Conservation (phyloP, 2,113 vertebrate species). For the Sinosuthora webbiana region DNA sequence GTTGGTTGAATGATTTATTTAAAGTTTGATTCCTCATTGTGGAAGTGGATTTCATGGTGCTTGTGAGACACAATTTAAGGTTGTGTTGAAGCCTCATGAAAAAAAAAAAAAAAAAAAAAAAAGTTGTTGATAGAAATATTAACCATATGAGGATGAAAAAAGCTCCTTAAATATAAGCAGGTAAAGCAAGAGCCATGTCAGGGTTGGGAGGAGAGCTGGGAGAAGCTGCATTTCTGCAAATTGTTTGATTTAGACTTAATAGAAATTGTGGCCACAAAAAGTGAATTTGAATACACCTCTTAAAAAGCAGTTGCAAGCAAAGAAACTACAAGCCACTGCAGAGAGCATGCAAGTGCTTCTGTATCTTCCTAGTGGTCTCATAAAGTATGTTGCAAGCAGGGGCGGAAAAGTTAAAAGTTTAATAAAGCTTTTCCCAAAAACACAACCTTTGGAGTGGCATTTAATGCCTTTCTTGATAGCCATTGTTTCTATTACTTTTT, state of each 20-base stretch:
- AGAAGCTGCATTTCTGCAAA: neutral
- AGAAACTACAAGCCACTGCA: neutral
- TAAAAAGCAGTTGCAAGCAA: neutral
- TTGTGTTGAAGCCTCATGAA: neutral
- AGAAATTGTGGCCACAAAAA: neutral
- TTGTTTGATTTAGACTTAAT: neutral
- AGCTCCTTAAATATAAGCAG: neutral
- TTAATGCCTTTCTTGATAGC: neutral
- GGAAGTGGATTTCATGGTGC: neutral
- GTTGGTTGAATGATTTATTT: neutral
- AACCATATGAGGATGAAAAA: neutral
- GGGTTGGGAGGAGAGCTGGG: neutral
- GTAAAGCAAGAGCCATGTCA: neutral
- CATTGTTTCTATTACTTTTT: neutral
- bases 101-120: neutral
- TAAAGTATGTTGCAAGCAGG: neutral
- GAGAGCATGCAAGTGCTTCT: neutral
- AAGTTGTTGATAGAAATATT: neutral
- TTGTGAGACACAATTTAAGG: neutral
- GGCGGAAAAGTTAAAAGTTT: neutral
- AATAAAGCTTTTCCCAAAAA: neutral
- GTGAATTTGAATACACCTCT: neutral
- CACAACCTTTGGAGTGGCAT: neutral
- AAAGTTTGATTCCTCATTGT: neutral
- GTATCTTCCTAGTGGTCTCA: accelerated